Evolutionary conservation across 2,888 invertebrate genomes (phyloP), one percentile per base, ranked within the genome.

Genomic region (Limnephilus rhombicus): DNA sequence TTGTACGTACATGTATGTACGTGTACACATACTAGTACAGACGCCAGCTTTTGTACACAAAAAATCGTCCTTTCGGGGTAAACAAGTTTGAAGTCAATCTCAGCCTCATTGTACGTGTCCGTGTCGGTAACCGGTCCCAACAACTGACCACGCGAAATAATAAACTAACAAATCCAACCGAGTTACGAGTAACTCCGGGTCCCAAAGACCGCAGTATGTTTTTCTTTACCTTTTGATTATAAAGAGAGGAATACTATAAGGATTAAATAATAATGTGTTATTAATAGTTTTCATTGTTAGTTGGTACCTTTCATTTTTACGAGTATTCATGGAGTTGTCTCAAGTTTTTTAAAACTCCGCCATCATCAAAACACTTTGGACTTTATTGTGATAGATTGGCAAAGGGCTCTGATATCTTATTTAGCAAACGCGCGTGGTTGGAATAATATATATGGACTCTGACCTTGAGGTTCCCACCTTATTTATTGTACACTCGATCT

Each of bases 1-100:
- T 68, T 24, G 24, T 68, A 24, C 7, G 24, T 68, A 24, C 24
- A 0, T 68, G 53, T 68, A 24, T 5, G 24, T 68, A 24, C 24
- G 3, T 24, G 53, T 68, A 68, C 24, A 7, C 53, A 5, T 68
- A 68, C 18, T 5, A 68, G 53, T 68, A 68, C 18, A 68, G 15
- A 68, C 24, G 5, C 53, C 53, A 18, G 18, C 34, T 88, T 80
- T 88, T 80, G 80, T 80, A 88, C 24, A 88, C 80, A 88, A 88
- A 88, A 88, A 88, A 88, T 31, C 29, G 37, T 80, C 88, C 88
- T 37, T 80, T 88, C 88, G 80, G 80, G 80, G 88, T 86, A 88
- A 88, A 88, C 88, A 88, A 88, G 88, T 88, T 88, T 80, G 80
- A 80, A 88, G 34, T 88, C 88, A 80, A 80, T 88, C 80, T 88